Evolutionary conservation across 2,113 vertebrate genomes (phyloP).

Genomic region (Larimichthys crocea): DNA sequence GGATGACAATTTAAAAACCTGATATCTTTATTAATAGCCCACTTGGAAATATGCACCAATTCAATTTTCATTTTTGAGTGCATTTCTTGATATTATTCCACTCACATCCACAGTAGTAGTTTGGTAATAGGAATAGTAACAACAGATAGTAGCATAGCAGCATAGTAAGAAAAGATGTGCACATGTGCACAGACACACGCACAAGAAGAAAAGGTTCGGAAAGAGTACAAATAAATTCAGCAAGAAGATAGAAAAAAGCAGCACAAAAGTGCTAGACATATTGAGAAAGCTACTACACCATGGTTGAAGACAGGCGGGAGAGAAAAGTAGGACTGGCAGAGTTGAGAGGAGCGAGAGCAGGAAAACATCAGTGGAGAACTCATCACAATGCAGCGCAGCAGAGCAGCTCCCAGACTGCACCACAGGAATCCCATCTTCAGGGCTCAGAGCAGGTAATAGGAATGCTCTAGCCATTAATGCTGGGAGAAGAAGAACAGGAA

Average conservation of each 20-base stretch:
- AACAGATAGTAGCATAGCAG: constrained; percentile 30
- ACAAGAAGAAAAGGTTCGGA: not conserved
- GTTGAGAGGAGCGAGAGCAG: constrained; percentile 74
- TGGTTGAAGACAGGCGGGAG: constrained; percentile 54
- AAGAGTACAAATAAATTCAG: constrained; percentile 36
- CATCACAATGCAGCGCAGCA: constrained; percentile 84
- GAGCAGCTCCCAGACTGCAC: constrained; percentile 79
- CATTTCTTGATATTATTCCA: not conserved
- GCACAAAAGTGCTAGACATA: constrained; percentile 38
- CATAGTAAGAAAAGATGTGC: not conserved
- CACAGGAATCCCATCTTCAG: constrained; percentile 83
- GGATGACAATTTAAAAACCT: constrained; percentile 4
- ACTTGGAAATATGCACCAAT: constrained; percentile 8
- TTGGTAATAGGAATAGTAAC: constrained; percentile 10
- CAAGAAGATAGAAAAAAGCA: constrained; percentile 38
- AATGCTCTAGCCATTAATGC: constrained; percentile 84
- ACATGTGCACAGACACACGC: not conserved
- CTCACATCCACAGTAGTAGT: not conserved
- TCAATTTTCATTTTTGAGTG: not conserved
- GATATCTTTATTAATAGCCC: constrained; percentile 9
- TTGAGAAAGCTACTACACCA: constrained; percentile 49
- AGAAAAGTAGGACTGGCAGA: constrained; percentile 67
- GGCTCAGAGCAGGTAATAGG: constrained; percentile 85
- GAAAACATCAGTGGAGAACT: constrained; percentile 85
- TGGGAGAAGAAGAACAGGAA: constrained; percentile 75